Base-by-base conservation (phyloP, 1,140 invertebrate species). In the Kradibia gibbosae region DNA sequence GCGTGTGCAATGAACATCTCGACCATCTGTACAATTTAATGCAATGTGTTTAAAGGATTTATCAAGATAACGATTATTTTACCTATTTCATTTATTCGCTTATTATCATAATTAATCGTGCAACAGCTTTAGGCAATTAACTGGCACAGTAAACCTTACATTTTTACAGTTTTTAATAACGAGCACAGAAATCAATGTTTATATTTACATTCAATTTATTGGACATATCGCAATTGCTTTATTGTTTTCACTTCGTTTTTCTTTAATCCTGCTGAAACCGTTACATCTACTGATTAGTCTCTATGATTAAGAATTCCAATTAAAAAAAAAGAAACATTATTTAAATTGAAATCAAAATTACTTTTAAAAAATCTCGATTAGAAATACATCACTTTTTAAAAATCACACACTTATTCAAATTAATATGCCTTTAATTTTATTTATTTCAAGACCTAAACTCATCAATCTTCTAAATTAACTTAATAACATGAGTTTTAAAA, bases 31-130 rank as follows among this genome's bases (percentile, higher is more conserved):
- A n/a, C 15, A 25, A 48, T 71, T 11, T 71, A 71, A 71, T 71
- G 42, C 42, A 71, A 71, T 48, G 31, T 48, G n/a, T 71, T 71
- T 25, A 39, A 28, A 3, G 8, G 11, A 42, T 31, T 71, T 71
- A 48, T 71, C 42, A 71, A 39, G 62, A 67, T 71, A 5, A 48
- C 25, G 31, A 25, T 8, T 45, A 71, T 28, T 71, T 71, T 45
- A 71, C 11, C 39, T 70, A 42, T 70, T 48, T 71, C n/a, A 17
- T 34, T 34, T 62, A n/a, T 62, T 62, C 60, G 17, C n/a, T 70
- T 22, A 65, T 65, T 17, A 65, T 15, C 60, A 36, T 34, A 17
- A 65, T 36, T 65, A 65, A 17, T 28, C 17, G 11, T 20, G 20
- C 17, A 17, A 65, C 31, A 20, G 36, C 57, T 60, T 10, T 10